Evolutionary conservation across 2,888 invertebrate genomes (phyloP).

Genomic region (Cerastis leucographa): DNA sequence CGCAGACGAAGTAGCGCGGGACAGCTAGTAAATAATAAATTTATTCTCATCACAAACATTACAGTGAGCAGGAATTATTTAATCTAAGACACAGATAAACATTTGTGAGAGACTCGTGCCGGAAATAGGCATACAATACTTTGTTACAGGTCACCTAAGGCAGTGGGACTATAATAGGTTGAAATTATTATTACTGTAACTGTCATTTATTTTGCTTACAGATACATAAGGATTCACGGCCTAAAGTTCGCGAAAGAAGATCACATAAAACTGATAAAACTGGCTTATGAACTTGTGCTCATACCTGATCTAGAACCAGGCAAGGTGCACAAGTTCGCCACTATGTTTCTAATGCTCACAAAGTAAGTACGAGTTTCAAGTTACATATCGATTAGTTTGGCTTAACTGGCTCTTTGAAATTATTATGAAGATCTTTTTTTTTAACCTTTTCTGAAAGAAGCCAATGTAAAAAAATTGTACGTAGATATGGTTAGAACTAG

Average conservation of each 20-base stretch:
- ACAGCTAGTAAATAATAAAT: too few relatives aligned
- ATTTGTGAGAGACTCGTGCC: too few relatives aligned
- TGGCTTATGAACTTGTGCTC: constrained; percentile 94
- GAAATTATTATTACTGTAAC: background rate
- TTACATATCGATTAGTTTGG: background rate
- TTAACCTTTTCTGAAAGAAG: too few relatives aligned
- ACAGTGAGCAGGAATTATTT: too few relatives aligned
- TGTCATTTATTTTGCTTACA: constrained; percentile 77
- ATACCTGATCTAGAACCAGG: constrained; percentile 95
- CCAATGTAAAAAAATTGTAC: too few relatives aligned
- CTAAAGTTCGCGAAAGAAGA: constrained; percentile 97
- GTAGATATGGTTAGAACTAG: too few relatives aligned
- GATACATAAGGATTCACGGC: constrained; percentile 96
- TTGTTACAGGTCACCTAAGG: too few relatives aligned
- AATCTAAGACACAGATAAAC: too few relatives aligned
- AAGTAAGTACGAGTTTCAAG: constrained; percentile 90
- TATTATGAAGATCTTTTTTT: background rate
- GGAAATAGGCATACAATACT: too few relatives aligned
- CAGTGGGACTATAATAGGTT: background rate
- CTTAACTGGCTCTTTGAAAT: background rate
- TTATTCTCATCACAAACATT: too few relatives aligned
- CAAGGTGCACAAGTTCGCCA: constrained; percentile 93
- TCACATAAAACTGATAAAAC: constrained; percentile 95
- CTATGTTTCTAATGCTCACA: constrained; percentile 92
- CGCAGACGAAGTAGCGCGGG: too few relatives aligned